These are phyloP conservation scores for Scolanthus callimorphus DNA, from an alignment of 92 coral and sea anemone species.

Conservation along the genomic window DNA sequence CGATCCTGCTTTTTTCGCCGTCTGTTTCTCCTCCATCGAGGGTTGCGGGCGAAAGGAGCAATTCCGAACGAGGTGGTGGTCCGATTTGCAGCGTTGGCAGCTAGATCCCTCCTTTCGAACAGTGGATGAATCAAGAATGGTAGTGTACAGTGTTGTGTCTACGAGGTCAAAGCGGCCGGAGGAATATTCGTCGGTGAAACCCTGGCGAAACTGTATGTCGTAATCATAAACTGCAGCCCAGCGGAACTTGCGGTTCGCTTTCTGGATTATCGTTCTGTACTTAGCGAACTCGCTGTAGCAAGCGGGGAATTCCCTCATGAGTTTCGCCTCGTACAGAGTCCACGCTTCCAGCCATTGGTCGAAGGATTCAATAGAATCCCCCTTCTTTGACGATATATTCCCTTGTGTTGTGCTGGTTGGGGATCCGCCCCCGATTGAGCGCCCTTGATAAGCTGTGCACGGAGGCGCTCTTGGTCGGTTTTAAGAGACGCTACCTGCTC, in stretches of 20 bases:
- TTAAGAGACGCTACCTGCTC: conserved; percentile 10
- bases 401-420: too few species aligned
- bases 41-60: conserved; percentile 31
- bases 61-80: conserved; percentile 12
- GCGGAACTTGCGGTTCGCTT: conserved; percentile 20
- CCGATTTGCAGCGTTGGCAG: conserved; percentile 32
- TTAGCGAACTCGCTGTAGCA: conserved; percentile 14
- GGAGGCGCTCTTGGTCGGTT: conserved; percentile 6
- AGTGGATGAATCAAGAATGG: conserved; percentile 29
- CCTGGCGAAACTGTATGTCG: conserved; percentile 11
- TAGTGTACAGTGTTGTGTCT: conserved; percentile 27
- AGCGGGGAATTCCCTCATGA: not conserved
- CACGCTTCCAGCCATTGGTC: conserved; percentile 27
- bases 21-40: conserved; percentile 14
- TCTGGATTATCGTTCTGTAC: conserved; percentile 12
- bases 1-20: conserved; percentile 8
- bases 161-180: conserved; percentile 2
- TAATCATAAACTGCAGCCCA: conserved; percentile 15
- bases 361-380: conserved; percentile 11
- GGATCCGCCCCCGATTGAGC: too few species aligned
- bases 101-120: conserved; percentile 14
- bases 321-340: conserved; percentile 7
- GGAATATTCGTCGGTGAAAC: not conserved
- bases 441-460: not conserved
- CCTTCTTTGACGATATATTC: too few species aligned